A percentile compares a stretch with the other conserved stretches of the same genome.
phyloP scores from a whole-genome alignment of 1,140 invertebrate species.

The Gonatopus flavifemur region DNA sequence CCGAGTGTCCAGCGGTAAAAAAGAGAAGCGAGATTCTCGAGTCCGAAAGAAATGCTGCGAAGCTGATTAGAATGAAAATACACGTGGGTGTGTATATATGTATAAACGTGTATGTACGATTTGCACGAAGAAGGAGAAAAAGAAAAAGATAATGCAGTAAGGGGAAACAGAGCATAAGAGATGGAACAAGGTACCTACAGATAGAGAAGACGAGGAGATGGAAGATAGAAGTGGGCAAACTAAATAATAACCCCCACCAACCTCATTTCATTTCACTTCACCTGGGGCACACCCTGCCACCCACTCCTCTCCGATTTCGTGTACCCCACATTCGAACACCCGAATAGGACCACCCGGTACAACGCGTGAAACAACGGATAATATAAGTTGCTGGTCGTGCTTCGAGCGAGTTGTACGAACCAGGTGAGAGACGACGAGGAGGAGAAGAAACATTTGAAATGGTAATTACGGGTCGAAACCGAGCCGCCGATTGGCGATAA shows the following conservation, averaged over 20 bases:
- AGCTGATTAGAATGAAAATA: conserved; percentile 55
- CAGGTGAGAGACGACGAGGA: conserved; percentile 46
- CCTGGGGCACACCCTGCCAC: conserved; percentile 28
- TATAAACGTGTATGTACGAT: conserved; percentile 12
- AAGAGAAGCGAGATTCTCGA: conserved; percentile 22
- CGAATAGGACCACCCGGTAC: conserved; percentile 54
- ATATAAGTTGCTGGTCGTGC: too few species aligned
- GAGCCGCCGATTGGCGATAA: conserved; percentile 48
- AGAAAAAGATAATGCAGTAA: conserved; percentile 12
- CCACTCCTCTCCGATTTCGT: neutral
- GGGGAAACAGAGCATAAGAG: conserved; percentile 5
- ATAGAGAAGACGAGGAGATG: conserved; percentile 41
- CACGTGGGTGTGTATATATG: conserved; percentile 44
- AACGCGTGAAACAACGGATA: conserved; percentile 39
- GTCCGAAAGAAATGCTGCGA: conserved; percentile 37
- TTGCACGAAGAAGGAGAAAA: conserved; percentile 14
- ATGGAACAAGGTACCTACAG: conserved; percentile 3
- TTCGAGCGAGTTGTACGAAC: conserved; percentile 34
- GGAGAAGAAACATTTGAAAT: conserved; percentile 57
- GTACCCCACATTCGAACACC: conserved; percentile 20
- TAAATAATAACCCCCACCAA: conserved; percentile 57
- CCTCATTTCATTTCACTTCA: too few species aligned
- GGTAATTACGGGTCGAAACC: conserved; percentile 50
- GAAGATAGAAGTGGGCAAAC: conserved; percentile 53
- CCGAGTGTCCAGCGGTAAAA: neutral